Conservation (phyloP, 2,797 vertebrate species). For the Darevskia mixta region DNA sequence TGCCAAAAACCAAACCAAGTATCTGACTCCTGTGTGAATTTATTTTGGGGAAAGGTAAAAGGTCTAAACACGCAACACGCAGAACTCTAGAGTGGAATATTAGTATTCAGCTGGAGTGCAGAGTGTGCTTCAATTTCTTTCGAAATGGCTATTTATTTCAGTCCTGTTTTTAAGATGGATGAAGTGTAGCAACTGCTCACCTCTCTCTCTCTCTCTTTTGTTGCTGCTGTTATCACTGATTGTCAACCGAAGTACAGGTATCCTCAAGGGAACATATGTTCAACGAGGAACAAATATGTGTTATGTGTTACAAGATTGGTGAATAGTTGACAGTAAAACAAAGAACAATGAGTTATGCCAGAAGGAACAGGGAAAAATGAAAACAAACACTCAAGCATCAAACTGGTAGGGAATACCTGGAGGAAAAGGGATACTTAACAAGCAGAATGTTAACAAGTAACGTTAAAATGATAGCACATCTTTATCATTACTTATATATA, state of each 20-base stretch:
- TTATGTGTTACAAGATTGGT: slow-evolving; percentile 32
- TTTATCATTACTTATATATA: not conserved
- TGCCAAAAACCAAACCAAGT: too few relatives aligned
- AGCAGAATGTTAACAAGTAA: slow-evolving; percentile 28
- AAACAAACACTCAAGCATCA: slow-evolving; percentile 42
- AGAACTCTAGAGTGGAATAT: not conserved
- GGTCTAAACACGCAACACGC: too few relatives aligned
- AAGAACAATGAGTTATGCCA: slow-evolving; percentile 41
- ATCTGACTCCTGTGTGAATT: too few relatives aligned
- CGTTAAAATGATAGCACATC: not conserved
- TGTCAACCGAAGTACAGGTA: slow-evolving; percentile 60
- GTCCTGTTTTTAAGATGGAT: slow-evolving; percentile 44
- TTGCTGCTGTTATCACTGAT: slow-evolving; percentile 44
- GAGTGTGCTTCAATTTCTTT: not conserved
- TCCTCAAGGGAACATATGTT: slow-evolving; percentile 66
- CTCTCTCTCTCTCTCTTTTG: not conserved
- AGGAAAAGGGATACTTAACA: slow-evolving; percentile 3
- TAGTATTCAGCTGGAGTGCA: not conserved
- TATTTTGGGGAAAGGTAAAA: too few relatives aligned
- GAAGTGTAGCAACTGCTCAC: slow-evolving; percentile 25
- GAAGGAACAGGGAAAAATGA: slow-evolving; percentile 43
- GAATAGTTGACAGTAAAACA: slow-evolving; percentile 58
- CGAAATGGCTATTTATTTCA: slow-evolving; percentile 25
- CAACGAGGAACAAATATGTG: slow-evolving; percentile 35
- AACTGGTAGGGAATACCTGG: slow-evolving; percentile 25